Conservation (phyloP, 2,797 vertebrate species). For the Myripristis jacobus region DNA sequence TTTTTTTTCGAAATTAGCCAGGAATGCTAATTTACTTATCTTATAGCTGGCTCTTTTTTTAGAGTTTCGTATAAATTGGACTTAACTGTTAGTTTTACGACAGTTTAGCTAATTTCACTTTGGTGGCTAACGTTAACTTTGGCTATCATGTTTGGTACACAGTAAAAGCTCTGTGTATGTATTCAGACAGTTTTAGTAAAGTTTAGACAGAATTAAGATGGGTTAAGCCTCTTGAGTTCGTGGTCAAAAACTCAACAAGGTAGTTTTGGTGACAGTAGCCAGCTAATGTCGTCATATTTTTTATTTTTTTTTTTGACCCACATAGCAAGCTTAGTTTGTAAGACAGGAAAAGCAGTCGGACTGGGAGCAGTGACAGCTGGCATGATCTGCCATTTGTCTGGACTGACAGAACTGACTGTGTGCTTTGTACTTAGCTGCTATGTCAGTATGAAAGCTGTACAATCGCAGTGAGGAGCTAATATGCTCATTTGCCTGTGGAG, state of each 20-base stretch:
- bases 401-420: constrained; percentile 20
- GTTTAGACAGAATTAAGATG: background rate
- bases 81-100: constrained; percentile 4
- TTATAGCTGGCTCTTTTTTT: background rate
- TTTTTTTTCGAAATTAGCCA: background rate
- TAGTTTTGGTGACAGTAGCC: background rate
- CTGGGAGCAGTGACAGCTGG: constrained; percentile 31
- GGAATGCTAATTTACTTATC: background rate
- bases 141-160: background rate
- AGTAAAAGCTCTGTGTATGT: background rate
- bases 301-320: background rate
- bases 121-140: constrained; percentile 42
- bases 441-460: background rate
- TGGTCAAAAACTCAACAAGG: background rate
- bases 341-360: background rate
- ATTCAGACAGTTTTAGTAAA: constrained; percentile 5
- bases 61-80: background rate
- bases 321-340: background rate
- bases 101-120: constrained; percentile 35
- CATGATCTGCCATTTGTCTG: constrained; percentile 19
- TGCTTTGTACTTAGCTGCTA: background rate
- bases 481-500: background rate
- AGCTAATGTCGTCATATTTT: background rate
- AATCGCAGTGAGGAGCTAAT: background rate
- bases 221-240: too few species aligned